Evolutionary conservation across 2,113 vertebrate genomes (phyloP), one percentile per base, ranked within the genome.

Genomic region (Epinephelus fuscoguttatus): DNA sequence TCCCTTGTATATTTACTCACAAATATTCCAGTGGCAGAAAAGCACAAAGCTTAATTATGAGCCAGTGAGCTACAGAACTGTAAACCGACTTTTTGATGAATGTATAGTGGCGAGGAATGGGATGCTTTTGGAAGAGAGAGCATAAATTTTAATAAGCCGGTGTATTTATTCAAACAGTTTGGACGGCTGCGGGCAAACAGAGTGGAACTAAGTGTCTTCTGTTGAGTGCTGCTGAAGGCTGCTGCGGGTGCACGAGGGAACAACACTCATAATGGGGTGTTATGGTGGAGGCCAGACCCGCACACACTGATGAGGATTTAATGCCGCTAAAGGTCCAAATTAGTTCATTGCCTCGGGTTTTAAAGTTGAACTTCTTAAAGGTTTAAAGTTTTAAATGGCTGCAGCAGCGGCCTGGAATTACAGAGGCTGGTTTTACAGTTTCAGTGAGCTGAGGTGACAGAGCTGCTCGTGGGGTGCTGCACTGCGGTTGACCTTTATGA

Each of bases 111-210:
- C 49, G n/a, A 77, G 75, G 70, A 77, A 88, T 75, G 30, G n/a
- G 42, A 86, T 52, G 74, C 80, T 49, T 75, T 80, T 61, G 82
- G 50, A 11, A 85, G 45, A 64, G 62, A 37, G 30, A 18, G 45
- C 77, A 81, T 84, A 61, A 68, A 88, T 91, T 90, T 93, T 84
- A 77, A 87, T 81, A 74, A 86, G 69, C n/a, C 18, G 15, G 47
- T n/a, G 25, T 47, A 78, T 90, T 86, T 85, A 69, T 84, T 89
- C 60, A 55, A 62, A 82, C 42, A 59, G 55, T 83, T 67, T 42
- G 66, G 66, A 73, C 6, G 17, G 70, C 56, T 76, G 21, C 27
- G 19, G 21, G 60, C 61, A 84, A 79, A 81, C 75, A 60, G 42
- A 69, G 71, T 60, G 71, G 73, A 85, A 83, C 84, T 81, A 68